Evolutionary conservation across 2,113 vertebrate species (phyloP).

Genomic region (Scartelaos histophorus): DNA sequence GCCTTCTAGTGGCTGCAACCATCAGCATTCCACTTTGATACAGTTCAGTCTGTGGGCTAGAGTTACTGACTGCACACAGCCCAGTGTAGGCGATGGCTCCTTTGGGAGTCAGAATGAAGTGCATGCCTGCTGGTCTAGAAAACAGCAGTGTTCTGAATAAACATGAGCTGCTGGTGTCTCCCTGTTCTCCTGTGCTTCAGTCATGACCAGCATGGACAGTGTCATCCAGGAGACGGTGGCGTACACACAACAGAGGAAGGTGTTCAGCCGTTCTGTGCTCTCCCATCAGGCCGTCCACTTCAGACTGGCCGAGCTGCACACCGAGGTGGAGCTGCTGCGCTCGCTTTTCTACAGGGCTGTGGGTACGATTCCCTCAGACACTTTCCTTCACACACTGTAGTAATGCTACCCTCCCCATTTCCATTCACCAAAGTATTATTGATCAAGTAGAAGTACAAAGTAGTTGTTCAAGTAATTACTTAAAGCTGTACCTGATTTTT

Average conservation of each 20-base stretch:
- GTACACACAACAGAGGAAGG: slow-evolving; percentile 80
- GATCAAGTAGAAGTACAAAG: too few species aligned
- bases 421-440: too few species aligned
- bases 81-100: too few species aligned
- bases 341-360: slow-evolving; percentile 78
- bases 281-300: slow-evolving; percentile 85
- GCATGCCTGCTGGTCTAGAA: too few species aligned
- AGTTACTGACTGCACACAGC: too few species aligned
- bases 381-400: background rate
- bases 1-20: too few species aligned
- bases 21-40: too few species aligned
- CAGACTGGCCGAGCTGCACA: slow-evolving; percentile 84
- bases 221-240: slow-evolving; percentile 81
- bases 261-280: slow-evolving; percentile 79
- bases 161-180: background rate
- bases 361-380: slow-evolving; percentile 60
- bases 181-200: slow-evolving; percentile 49
- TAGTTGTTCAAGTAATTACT: too few species aligned
- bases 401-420: too few species aligned
- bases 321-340: slow-evolving; percentile 84
- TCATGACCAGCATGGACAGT: slow-evolving; percentile 76
- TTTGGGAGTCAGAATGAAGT: too few species aligned
- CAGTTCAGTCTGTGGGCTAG: too few species aligned
- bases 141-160: background rate
- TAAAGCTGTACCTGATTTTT: too few species aligned